phyloP scores from a whole-genome alignment of 2,797 vertebrate genomes.

The Limosa lapponica region DNA sequence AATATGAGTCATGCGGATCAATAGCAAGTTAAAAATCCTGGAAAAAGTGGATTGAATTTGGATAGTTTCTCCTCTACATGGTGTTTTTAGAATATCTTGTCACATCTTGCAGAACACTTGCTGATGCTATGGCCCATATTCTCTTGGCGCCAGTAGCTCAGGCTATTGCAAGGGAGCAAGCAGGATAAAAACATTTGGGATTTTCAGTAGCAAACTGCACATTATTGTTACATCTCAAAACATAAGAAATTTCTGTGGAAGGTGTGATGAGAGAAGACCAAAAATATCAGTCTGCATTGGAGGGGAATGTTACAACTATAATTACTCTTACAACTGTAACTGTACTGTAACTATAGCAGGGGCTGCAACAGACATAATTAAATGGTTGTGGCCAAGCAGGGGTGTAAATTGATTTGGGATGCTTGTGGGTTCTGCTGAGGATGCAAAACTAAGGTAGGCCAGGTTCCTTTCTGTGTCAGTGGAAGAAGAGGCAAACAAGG shows the following conservation, averaged over 20 bases:
- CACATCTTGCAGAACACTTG: neutral
- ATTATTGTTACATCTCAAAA: fast-evolving
- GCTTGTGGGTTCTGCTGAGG: neutral
- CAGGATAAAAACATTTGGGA: neutral
- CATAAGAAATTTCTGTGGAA: neutral
- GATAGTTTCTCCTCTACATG: neutral
- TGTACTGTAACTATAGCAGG: too few relatives aligned
- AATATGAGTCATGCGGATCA: neutral
- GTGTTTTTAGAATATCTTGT: neutral
- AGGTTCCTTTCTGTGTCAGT: neutral
- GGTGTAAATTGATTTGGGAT: neutral
- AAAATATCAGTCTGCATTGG: neutral
- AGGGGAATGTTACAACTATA: neutral
- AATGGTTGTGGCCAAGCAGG: neutral
- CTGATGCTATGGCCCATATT: neutral
- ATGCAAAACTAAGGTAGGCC: neutral
- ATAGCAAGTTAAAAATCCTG: neutral
- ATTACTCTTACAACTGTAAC: neutral
- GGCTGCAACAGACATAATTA: neutral
- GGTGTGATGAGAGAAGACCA: neutral
- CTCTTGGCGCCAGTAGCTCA: neutral
- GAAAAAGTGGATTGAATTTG: neutral
- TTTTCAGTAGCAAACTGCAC: neutral
- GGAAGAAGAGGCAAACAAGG: neutral
- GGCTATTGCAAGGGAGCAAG: neutral